phyloP scores from a whole-genome alignment of 1,140 invertebrate genomes.

The Augochlora pura region DNA sequence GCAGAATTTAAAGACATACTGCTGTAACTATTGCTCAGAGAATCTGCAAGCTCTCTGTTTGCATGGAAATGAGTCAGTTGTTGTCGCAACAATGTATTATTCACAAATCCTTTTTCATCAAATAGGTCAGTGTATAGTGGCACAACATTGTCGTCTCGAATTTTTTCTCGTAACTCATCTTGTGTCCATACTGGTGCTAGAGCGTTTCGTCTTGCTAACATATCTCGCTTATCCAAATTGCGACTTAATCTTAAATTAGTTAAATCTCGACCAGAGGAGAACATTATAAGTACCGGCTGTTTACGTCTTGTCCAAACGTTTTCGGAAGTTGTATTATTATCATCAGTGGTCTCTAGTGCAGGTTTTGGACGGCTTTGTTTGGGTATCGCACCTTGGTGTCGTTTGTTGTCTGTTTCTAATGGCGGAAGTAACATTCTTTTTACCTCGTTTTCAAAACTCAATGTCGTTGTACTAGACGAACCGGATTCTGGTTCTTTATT shows the following conservation, averaged over 20 bases:
- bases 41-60: slow-evolving; percentile 76
- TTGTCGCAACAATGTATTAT: slow-evolving; percentile 78
- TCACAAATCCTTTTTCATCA: slow-evolving; percentile 86
- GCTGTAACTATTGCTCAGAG: slow-evolving; percentile 81
- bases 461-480: slow-evolving; percentile 80
- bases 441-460: slow-evolving; percentile 81
- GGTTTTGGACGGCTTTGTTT: slow-evolving; percentile 81
- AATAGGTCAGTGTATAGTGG: slow-evolving; percentile 65
- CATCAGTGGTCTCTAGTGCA: slow-evolving; percentile 39
- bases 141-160: slow-evolving; percentile 67
- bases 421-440: slow-evolving; percentile 75
- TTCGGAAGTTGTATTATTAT: slow-evolving; percentile 47
- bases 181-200: slow-evolving; percentile 52
- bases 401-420: slow-evolving; percentile 72
- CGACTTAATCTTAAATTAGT: slow-evolving; percentile 53
- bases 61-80: slow-evolving; percentile 70
- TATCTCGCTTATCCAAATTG: slow-evolving; percentile 39
- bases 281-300: slow-evolving; percentile 82
- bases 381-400: slow-evolving; percentile 87
- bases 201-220: slow-evolving; percentile 48
- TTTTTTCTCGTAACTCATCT: slow-evolving; percentile 57
- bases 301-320: slow-evolving; percentile 54
- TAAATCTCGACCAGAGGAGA: slow-evolving; percentile 82
- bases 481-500: slow-evolving; percentile 79
- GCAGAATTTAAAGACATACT: slow-evolving; percentile 82